These are phyloP conservation scores for Gymnothorax reevesii DNA, from an alignment of 2,797 vertebrate species.

Conservation along the genomic window DNA sequence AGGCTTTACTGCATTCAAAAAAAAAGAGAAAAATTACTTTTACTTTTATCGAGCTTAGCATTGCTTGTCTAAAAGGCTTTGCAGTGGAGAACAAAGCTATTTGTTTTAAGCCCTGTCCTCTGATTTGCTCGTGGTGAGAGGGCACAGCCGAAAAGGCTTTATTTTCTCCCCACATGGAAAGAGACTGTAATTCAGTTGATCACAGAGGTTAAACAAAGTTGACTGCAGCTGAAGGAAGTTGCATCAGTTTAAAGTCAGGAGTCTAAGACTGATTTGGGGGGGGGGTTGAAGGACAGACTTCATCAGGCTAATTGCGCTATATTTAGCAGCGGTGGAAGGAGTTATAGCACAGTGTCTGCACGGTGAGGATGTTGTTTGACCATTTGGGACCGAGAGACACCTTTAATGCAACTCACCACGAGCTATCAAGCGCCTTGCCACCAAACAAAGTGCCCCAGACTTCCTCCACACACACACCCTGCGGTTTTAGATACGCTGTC, in stretches of 20 bases:
- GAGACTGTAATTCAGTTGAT: not conserved
- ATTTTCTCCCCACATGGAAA: not conserved
- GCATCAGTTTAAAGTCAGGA: not conserved
- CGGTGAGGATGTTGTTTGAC: not conserved
- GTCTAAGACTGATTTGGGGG: not conserved
- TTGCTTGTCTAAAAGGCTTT: conserved; percentile 7
- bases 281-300: not conserved
- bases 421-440: not conserved
- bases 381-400: not conserved
- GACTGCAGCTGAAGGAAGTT: not conserved
- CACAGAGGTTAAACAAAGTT: not conserved
- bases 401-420: not conserved
- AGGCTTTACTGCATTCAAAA: not conserved
- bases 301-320: not conserved
- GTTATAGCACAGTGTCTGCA: not conserved
- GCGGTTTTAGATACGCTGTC: not conserved
- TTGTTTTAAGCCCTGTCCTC: not conserved
- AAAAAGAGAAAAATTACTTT: not conserved
- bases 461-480: not conserved
- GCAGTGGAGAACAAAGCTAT: conserved; percentile 1
- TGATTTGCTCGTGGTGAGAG: not conserved
- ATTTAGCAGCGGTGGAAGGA: not conserved
- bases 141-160: not conserved
- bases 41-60: conserved; percentile 1
- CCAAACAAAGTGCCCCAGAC: not conserved